Base-by-base conservation (phyloP, 2,888 invertebrate genomes). In the Temnothorax rugatulus region DNA sequence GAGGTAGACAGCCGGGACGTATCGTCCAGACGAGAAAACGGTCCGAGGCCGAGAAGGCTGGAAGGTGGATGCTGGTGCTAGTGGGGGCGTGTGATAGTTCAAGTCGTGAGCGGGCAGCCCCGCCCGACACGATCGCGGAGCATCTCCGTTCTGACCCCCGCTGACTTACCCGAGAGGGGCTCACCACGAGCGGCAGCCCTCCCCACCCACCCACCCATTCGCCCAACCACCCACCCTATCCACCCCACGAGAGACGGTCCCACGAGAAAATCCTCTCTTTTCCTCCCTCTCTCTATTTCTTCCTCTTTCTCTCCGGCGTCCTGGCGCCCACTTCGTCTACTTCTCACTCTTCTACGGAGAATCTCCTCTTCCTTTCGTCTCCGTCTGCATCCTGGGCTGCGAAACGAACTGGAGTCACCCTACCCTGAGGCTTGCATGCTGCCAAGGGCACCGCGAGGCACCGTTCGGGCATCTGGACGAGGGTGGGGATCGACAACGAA, bases 61-160 rank as follows among this genome's bases (percentile, higher is more conserved):
- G 90, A 92, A 93, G 93, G 92, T 93, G 93, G 93, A 93, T 93
- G 92, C 90, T 92, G 93, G 93, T 94, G 94, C 93, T 94, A 94
- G 94, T 94, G 94, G 95, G 95, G 95, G 95, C 96, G 96, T 96
- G 96, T 95, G 96, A 96, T 96, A 96, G 96, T 96, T 96, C 96
- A 96, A 95, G 95, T 96, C 96, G 96, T 96, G 96, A 96, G 95
- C 94, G 93, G 92, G 93, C 94, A 94, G 94, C 94, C 94, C 94
- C 94, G 94, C 94, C 94, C 94, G 94, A 94, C 94, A 94, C 94
- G 93, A 94, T 93, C 94, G 93, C 92, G 93, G 93, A 93, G 94
- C 94, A 94, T 94, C 94, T 94, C 92, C 94, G 93, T 92, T 93
- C 93, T 95, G 94, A 94, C 94, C 94, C 94, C 94, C 94, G 94